phyloP scores from a whole-genome alignment of 2,888 invertebrate genomes.

The Unio delphinus region DNA sequence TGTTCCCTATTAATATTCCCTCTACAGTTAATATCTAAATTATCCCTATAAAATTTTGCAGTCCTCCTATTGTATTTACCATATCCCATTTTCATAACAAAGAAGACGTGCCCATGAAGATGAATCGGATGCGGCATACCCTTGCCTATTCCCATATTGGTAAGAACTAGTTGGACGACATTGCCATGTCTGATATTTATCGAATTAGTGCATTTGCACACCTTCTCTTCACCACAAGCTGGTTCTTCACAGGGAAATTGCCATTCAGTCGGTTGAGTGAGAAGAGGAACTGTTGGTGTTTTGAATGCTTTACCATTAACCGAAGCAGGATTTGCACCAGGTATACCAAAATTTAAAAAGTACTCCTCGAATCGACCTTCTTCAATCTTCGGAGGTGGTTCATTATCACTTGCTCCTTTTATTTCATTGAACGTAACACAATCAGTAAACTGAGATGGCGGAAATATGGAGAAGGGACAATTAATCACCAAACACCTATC shows the following conservation, averaged over 20 bases:
- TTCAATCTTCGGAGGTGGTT: conserved; percentile 11
- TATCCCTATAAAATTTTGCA: conserved; percentile 16
- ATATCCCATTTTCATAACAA: conserved; percentile 54
- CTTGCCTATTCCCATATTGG: conserved; percentile 35
- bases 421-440: conserved; percentile 36
- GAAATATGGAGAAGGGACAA: conserved; percentile 35
- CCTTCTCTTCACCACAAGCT: conserved; percentile 26
- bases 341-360: conserved; percentile 54
- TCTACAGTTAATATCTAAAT: conserved; percentile 40
- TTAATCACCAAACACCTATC: conserved; percentile 38
- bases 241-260: conserved; percentile 23
- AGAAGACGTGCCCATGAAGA: conserved; percentile 60
- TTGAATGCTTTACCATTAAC: conserved; percentile 34
- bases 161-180: conserved; percentile 47
- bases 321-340: conserved; percentile 22
- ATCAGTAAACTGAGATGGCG: conserved; percentile 1
- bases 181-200: conserved; percentile 32
- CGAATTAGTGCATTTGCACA: conserved; percentile 40
- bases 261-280: conserved; percentile 40
- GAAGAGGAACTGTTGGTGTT: conserved; percentile 29
- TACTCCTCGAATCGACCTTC: conserved; percentile 35
- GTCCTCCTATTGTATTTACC: conserved; percentile 21
- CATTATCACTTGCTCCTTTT: conserved; percentile 7
- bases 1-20: conserved; percentile 4
- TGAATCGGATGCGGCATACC: conserved; percentile 54